Evolutionary conservation across 92 coral and sea anemone species (phyloP).

Genomic region (Scolanthus callimorphus): DNA sequence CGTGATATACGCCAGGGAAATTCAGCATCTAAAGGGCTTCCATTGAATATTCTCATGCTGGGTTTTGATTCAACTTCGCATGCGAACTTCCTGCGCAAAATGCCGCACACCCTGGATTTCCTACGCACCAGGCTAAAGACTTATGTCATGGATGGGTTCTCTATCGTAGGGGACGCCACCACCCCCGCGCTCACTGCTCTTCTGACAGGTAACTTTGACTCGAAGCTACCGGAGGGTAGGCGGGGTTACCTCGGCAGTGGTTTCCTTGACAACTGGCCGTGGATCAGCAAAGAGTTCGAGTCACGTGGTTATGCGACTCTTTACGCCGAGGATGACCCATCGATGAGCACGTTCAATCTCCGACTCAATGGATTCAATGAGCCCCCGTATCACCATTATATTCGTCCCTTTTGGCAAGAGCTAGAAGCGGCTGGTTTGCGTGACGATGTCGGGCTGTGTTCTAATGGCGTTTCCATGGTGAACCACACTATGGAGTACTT

Average conservation of each 20-base stretch:
- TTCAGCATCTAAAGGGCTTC: conserved; percentile 2
- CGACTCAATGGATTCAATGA: conserved; percentile 63
- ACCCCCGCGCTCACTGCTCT: conserved; percentile 92
- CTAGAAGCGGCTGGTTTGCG: conserved; percentile 44
- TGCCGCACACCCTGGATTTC: conserved; percentile 63
- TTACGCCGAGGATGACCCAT: conserved; percentile 78
- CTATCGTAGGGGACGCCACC: conserved; percentile 87
- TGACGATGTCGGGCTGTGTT: conserved; percentile 80
- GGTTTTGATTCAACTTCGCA: conserved; percentile 79
- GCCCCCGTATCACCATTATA: conserved; percentile 69
- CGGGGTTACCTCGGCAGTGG: conserved; percentile 43
- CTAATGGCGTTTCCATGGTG: conserved; percentile 63
- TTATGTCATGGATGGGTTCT: conserved; percentile 58
- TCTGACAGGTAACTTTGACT: conserved; percentile 69
- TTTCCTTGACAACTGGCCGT: conserved; percentile 91
- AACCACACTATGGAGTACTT: conserved; percentile 82
- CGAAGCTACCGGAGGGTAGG: conserved; percentile 73
- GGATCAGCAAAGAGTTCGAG: conserved; percentile 74
- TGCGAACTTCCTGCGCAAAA: conserved; percentile 76
- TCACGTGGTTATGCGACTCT: conserved; percentile 71
- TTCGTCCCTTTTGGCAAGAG: conserved; percentile 86
- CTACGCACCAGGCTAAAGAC: conserved; percentile 51
- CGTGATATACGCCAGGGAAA: neutral
- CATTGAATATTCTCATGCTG: conserved; percentile 66
- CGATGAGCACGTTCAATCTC: conserved; percentile 65